These are phyloP conservation scores for Pangasius mekongensis DNA, from an alignment of 2,797 vertebrate species.

Conservation along the genomic window DNA sequence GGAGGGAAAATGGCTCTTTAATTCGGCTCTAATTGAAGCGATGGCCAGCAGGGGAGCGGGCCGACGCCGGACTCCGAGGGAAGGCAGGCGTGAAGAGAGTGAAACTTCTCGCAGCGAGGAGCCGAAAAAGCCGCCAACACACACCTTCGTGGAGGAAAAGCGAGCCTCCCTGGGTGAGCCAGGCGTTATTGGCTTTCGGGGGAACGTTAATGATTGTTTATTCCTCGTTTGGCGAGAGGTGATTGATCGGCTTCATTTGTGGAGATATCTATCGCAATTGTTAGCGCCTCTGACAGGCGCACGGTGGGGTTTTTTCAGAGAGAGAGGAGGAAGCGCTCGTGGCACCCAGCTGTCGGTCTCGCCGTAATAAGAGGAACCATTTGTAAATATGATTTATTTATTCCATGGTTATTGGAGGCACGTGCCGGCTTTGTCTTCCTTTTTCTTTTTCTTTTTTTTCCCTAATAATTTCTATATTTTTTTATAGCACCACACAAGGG, in stretches of 20 bases:
- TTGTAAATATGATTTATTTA: conserved; percentile 65
- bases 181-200: conserved; percentile 46
- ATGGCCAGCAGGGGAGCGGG: conserved; percentile 60
- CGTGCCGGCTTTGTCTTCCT: conserved; percentile 12
- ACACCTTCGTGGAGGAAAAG: conserved; percentile 35
- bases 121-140: conserved; percentile 45
- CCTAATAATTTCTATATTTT: conserved; percentile 15
- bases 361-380: conserved; percentile 62
- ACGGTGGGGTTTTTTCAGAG: conserved; percentile 47
- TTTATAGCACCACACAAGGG: not conserved
- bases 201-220: conserved; percentile 63
- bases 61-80: conserved; percentile 41
- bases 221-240: conserved; percentile 55
- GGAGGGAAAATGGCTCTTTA: conserved; percentile 70
- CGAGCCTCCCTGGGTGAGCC: conserved; percentile 51
- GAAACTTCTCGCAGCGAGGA: conserved; percentile 50
- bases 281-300: conserved; percentile 63
- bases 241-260: conserved; percentile 77
- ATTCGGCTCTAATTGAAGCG: conserved; percentile 77
- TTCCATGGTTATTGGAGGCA: conserved; percentile 57
- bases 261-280: conserved; percentile 64
- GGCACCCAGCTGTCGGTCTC: conserved; percentile 45
- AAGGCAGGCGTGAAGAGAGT: conserved; percentile 15
- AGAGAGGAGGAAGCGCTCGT: conserved; percentile 43
- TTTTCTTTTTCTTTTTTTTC: conserved; percentile 54